Conservation (phyloP, 1,140 invertebrate genomes). For the Drosophila dunni region DNA sequence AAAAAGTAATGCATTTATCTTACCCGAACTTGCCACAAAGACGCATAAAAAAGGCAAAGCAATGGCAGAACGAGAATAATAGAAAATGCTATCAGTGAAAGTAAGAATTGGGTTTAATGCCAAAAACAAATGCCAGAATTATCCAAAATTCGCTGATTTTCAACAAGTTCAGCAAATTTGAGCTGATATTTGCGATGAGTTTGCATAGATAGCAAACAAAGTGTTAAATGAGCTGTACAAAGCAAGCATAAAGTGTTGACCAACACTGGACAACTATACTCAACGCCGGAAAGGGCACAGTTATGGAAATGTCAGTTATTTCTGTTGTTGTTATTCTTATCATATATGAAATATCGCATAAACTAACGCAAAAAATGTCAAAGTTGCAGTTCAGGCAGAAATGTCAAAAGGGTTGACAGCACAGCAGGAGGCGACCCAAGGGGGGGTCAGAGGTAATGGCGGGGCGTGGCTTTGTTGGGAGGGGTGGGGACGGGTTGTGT, state of each 20-base stretch:
- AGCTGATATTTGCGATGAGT: slow-evolving; percentile 31
- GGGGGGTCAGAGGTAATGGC: background rate
- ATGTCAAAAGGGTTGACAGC: slow-evolving; percentile 68
- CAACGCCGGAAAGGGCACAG: slow-evolving; percentile 14
- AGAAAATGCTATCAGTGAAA: slow-evolving; percentile 37
- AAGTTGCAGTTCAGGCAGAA: slow-evolving; percentile 60
- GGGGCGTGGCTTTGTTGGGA: background rate
- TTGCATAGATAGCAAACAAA: slow-evolving; percentile 37
- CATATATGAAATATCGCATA: slow-evolving; percentile 79
- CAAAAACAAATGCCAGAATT: slow-evolving; percentile 37
- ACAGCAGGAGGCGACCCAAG: slow-evolving; percentile 9
- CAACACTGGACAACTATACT: slow-evolving; percentile 31
- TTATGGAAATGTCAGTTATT: slow-evolving; percentile 58
- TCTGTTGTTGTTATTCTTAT: slow-evolving; percentile 55
- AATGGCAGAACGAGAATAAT: slow-evolving; percentile 1
- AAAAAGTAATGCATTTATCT: slow-evolving; percentile 52
- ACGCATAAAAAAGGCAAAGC: background rate
- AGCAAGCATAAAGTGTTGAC: slow-evolving; percentile 8
- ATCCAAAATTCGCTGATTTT: background rate
- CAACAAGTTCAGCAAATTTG: slow-evolving; percentile 28
- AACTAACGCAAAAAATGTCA: slow-evolving; percentile 82
- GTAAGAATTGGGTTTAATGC: slow-evolving; percentile 36
- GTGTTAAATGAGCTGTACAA: slow-evolving; percentile 55
- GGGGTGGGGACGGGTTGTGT: too few relatives aligned
- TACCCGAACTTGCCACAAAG: slow-evolving; percentile 31